A percentile compares a stretch with the other conserved stretches of the same genome.
phyloP scores from a whole-genome alignment of 2,113 vertebrate species.

The Cettia cetti region DNA sequence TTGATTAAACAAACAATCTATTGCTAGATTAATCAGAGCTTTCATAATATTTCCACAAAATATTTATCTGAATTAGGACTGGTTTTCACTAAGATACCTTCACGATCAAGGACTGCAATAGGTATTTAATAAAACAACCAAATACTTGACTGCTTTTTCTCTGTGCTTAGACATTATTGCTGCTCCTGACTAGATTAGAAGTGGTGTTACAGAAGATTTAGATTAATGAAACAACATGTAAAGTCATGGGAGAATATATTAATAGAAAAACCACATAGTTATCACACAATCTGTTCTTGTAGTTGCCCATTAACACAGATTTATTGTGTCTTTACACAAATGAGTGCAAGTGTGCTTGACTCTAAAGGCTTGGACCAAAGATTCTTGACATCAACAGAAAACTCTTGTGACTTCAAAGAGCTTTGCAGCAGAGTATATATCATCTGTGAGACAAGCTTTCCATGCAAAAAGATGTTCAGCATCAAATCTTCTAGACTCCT shows the following conservation, averaged over 20 bases:
- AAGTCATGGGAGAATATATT: not conserved
- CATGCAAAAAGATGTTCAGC: not conserved
- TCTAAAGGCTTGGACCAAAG: not conserved
- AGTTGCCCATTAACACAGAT: not conserved
- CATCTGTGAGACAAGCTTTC: not conserved
- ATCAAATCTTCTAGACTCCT: not conserved
- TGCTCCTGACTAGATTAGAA: not conserved
- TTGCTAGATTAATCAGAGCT: not conserved
- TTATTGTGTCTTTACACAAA: not conserved
- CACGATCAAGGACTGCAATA: not conserved
- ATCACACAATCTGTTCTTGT: not conserved
- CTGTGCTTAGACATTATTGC: not conserved
- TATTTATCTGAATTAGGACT: not conserved
- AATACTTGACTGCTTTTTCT: not conserved
- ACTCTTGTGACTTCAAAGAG: not conserved
- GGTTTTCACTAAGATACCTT: not conserved
- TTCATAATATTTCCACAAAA: constrained; percentile 3
- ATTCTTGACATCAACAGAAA: not conserved
- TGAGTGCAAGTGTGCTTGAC: not conserved
- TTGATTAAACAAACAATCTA: constrained; percentile 47
- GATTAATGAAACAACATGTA: not conserved
- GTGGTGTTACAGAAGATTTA: not conserved
- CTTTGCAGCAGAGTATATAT: not conserved
- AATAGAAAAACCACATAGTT: not conserved
- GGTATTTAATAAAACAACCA: not conserved